Percentiles rank a stretch among this genome's conserved stretches.
phyloP scores from a whole-genome alignment of 2,888 invertebrate genomes.

The Colostygia pectinataria region DNA sequence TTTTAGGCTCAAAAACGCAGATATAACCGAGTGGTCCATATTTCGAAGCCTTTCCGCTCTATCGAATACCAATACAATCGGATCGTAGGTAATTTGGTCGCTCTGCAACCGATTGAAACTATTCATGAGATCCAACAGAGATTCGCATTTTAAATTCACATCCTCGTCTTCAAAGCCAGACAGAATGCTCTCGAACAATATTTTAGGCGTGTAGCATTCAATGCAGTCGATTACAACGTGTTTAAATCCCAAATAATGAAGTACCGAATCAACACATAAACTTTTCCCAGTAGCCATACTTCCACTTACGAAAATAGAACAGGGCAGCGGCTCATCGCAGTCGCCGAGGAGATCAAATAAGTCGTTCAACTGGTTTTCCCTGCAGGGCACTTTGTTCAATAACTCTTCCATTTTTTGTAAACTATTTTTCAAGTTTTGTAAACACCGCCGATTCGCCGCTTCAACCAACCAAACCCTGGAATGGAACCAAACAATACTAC shows the following conservation, averaged over 20 bases:
- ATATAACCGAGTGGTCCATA: slow-evolving; percentile 88
- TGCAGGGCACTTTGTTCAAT: slow-evolving; percentile 71
- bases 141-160: slow-evolving; percentile 84
- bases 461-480: slow-evolving; percentile 2
- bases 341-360: slow-evolving; percentile 79
- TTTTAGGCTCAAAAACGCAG: slow-evolving; percentile 87
- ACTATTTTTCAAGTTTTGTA: slow-evolving; percentile 32
- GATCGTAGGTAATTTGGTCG: slow-evolving; percentile 52
- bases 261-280: slow-evolving; percentile 84
- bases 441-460: slow-evolving; percentile 26
- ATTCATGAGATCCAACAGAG: slow-evolving; percentile 85
- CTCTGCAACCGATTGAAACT: slow-evolving; percentile 64
- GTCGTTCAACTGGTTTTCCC: slow-evolving; percentile 73
- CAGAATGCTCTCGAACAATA: slow-evolving; percentile 90
- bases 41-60: slow-evolving; percentile 90
- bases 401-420: slow-evolving; percentile 75
- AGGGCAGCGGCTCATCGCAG: slow-evolving; percentile 84
- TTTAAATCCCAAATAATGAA: slow-evolving; percentile 83
- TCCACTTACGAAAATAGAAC: slow-evolving; percentile 90
- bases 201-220: slow-evolving; percentile 90
- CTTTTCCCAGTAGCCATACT: slow-evolving; percentile 93
- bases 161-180: slow-evolving; percentile 78
- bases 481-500: not conserved
- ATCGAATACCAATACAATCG: slow-evolving; percentile 88
- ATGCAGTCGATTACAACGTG: slow-evolving; percentile 89